Conservation (phyloP, 2,797 vertebrate species). For the Mareca strepera region DNA sequence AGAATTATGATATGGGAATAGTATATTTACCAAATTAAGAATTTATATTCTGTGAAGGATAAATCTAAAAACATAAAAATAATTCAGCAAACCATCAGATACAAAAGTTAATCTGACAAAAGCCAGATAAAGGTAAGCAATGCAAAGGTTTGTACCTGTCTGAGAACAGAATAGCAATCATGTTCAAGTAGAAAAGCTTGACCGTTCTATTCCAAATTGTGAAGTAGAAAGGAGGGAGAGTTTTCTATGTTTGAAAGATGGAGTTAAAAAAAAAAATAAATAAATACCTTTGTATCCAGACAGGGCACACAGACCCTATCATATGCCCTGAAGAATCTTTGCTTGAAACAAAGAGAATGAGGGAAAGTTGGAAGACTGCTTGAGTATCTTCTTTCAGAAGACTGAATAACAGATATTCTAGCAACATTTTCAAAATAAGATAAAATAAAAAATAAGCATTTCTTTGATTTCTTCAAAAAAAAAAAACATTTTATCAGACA, state of each 20-base stretch:
- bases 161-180: not conserved
- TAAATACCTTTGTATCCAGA: not conserved
- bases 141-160: not conserved
- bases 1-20: not conserved
- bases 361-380: not conserved
- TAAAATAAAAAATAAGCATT: not conserved
- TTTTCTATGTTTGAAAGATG: not conserved
- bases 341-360: not conserved
- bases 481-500: not conserved
- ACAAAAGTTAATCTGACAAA: not conserved
- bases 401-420: not conserved
- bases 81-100: not conserved
- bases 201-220: not conserved
- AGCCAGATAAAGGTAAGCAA: not conserved
- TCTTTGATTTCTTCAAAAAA: not conserved
- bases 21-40: not conserved
- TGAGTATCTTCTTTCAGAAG: not conserved
- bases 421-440: not conserved
- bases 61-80: not conserved
- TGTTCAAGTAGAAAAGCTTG: not conserved
- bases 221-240: not conserved
- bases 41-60: not conserved
- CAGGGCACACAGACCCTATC: not conserved
- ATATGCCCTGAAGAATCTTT: not conserved
- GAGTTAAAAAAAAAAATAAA: not conserved